These are phyloP conservation scores for Ladona fulva DNA, from an alignment of 1,140 invertebrate genomes.

Conservation along the genomic window DNA sequence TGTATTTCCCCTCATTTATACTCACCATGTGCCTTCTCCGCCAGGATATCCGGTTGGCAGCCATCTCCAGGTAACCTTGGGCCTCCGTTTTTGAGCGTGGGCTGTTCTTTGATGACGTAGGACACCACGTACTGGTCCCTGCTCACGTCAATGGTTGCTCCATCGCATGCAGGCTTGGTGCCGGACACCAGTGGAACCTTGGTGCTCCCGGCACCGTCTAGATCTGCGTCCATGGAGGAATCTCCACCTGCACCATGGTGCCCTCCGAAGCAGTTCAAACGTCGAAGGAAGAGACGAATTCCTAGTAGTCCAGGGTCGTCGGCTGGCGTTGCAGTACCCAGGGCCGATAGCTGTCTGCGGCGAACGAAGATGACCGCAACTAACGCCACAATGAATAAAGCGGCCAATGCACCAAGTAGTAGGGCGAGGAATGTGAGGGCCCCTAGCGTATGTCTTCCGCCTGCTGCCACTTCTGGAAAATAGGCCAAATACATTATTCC, in stretches of 20 bases:
- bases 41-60: not conserved
- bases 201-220: not conserved
- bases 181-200: not conserved
- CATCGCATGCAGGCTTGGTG: not conserved
- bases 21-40: not conserved
- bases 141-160: not conserved
- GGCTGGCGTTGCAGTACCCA: not conserved
- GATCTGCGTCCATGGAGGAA: not conserved
- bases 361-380: not conserved
- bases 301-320: not conserved
- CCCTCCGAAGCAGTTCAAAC: not conserved
- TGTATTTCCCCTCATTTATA: too few species aligned
- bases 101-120: not conserved
- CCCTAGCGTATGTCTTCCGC: not conserved
- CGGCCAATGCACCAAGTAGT: not conserved
- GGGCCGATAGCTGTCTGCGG: not conserved
- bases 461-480: not conserved
- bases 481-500: too few species aligned
- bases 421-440: not conserved
- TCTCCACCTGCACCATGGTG: not conserved
- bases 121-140: not conserved
- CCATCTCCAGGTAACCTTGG: not conserved
- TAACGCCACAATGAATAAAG: not conserved
- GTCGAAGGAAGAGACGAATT: not conserved
- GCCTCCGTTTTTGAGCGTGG: not conserved